Base-by-base conservation (phyloP, 2,113 vertebrate genomes). In the Cathartes aura region DNA sequence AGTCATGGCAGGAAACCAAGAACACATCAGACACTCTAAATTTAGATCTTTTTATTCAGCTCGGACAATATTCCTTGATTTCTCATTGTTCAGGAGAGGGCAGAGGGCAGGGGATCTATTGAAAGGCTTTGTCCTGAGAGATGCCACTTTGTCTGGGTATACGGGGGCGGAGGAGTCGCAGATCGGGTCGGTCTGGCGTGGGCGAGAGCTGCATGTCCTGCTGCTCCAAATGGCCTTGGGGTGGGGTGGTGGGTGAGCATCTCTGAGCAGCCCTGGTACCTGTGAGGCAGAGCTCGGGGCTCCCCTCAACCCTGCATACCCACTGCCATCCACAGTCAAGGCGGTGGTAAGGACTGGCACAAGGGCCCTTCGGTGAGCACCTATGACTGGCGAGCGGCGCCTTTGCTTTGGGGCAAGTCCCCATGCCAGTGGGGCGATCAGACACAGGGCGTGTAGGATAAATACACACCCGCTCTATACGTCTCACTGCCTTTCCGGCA, bases 11-110 rank as follows among this genome's bases (percentile, higher is more conserved):
- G 98, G 98, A 98, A 98, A 97, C 94, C 62, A 97, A 98, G 96
- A 98, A 98, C 60, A 97, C 97, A 98, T 98, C 98, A 98, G 98
- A 98, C 92, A 87, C 74, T 93, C 98, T 98, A 98, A 98, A 98
- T 98, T 98, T 98, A 98, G 98, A 97, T 89, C 59, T n/a, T 98
- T 98, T 97, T 98, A 98, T 98, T 98, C 98, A 97, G 95, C 97
- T 82, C 11, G 13, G 97, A 98, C 98, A 98, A 98, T 98, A 98
- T 98, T 98, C 97, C 97, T 98, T 98, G 98, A 98, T 98, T 98
- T 98, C 91, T 93, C 94, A 98, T 98, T 98, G 98, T 98, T 97
- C 24, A 3, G 66, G 71, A 98, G 94, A 97, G 98, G 98, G 98
- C 98, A 98, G 98, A 98, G 98, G 98, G 97, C 98, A 98, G 96